Conservation (phyloP, 2,797 vertebrate genomes). For the Macrochelys suwanniensis region DNA sequence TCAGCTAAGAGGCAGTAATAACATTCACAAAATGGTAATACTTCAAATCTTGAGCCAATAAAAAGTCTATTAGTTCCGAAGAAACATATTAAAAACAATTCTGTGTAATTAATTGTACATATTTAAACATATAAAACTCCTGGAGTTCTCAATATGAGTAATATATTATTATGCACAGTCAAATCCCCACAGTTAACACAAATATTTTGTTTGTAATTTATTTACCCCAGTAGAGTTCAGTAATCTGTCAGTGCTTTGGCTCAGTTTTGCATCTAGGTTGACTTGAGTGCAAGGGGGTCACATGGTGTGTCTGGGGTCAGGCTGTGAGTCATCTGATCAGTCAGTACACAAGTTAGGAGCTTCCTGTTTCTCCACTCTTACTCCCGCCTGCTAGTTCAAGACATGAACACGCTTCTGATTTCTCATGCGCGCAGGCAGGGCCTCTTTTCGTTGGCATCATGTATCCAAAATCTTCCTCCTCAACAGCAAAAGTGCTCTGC, state of each 20-base stretch:
- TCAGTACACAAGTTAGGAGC: neutral
- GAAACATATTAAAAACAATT: slow-evolving; percentile 72
- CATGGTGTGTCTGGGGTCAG: neutral
- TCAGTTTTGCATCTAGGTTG: neutral
- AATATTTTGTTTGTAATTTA: slow-evolving; percentile 79
- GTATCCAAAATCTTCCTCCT: neutral
- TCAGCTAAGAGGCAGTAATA: neutral
- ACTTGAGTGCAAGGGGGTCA: fast-evolving
- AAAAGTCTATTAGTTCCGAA: slow-evolving; percentile 67
- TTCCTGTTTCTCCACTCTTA: neutral
- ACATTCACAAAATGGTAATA: neutral
- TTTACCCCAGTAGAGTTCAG: slow-evolving; percentile 71
- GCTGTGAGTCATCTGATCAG: neutral
- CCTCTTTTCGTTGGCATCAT: neutral
- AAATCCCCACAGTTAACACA: slow-evolving; percentile 80
- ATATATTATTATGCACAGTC: slow-evolving; percentile 79
- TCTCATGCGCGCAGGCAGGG: neutral
- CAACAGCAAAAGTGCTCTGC: neutral
- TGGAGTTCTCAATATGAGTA: slow-evolving; percentile 77
- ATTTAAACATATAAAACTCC: slow-evolving; percentile 81
- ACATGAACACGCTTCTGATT: neutral
- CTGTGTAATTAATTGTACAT: slow-evolving; percentile 78
- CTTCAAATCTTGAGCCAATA: slow-evolving; percentile 23
- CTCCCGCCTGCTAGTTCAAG: neutral
- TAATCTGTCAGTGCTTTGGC: slow-evolving; percentile 62